These are phyloP conservation scores for Lota lota DNA, from an alignment of 2,113 vertebrate genomes.

Conservation along the genomic window DNA sequence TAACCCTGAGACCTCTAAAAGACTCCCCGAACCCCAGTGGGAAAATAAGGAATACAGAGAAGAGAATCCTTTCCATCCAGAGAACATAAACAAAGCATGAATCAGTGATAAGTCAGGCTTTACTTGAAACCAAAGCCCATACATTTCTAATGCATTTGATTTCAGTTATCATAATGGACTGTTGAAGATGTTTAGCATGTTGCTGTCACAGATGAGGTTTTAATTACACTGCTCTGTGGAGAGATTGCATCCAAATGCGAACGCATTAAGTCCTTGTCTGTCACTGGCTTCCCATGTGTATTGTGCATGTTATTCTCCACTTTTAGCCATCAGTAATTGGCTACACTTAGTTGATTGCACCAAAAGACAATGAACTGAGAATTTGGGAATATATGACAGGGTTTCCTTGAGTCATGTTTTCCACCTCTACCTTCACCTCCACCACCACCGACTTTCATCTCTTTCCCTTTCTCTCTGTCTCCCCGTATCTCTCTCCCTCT, in stretches of 20 bases:
- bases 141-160: background rate
- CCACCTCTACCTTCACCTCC: background rate
- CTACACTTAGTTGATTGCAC: slow-evolving; percentile 49
- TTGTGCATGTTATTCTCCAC: background rate
- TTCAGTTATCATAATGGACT: background rate
- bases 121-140: too few relatives aligned
- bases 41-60: too few relatives aligned
- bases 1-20: too few relatives aligned
- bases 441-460: slow-evolving; percentile 9
- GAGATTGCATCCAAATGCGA: slow-evolving; percentile 12
- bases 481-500: background rate
- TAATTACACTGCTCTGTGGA: slow-evolving; percentile 27
- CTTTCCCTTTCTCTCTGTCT: background rate
- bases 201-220: background rate
- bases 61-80: too few relatives aligned
- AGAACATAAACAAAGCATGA: too few relatives aligned
- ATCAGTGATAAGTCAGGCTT: too few relatives aligned
- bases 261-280: slow-evolving; percentile 18
- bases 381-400: slow-evolving; percentile 10
- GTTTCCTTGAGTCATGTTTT: slow-evolving; percentile 45
- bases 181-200: background rate
- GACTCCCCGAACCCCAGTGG: too few relatives aligned
- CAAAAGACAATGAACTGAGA: slow-evolving; percentile 21
- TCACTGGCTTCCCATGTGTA: background rate
- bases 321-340: slow-evolving; percentile 25